Conservation (phyloP, 2,888 invertebrate species). For the Anthophora plumipes region DNA sequence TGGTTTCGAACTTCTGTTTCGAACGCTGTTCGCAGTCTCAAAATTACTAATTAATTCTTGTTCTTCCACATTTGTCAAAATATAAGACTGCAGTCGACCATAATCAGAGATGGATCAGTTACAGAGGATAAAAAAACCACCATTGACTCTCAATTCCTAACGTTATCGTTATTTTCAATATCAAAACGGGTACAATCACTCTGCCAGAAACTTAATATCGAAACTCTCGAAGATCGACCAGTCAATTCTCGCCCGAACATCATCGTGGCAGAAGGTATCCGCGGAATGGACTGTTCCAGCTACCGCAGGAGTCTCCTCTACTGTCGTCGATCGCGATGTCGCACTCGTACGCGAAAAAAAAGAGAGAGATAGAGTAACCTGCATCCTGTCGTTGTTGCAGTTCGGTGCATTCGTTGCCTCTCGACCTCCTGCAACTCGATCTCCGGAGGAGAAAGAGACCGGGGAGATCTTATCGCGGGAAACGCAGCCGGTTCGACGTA, state of each 20-base stretch:
- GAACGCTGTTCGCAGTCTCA: too few relatives aligned
- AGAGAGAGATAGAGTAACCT: slow-evolving; percentile 55
- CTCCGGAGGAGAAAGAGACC: slow-evolving; percentile 67
- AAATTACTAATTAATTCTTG: too few relatives aligned
- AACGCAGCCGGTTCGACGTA: slow-evolving; percentile 73
- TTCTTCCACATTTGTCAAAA: too few relatives aligned
- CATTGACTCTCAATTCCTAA: too few relatives aligned
- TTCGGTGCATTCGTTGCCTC: slow-evolving; percentile 63
- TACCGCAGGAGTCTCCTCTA: slow-evolving; percentile 22
- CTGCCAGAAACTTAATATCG: too few relatives aligned
- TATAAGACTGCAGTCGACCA: too few relatives aligned
- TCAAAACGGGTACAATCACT: too few relatives aligned
- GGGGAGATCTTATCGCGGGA: slow-evolving; percentile 72
- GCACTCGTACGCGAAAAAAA: neutral
- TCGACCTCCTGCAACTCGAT: slow-evolving; percentile 74
- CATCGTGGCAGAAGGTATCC: slow-evolving; percentile 25
- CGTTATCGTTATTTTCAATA: too few relatives aligned
- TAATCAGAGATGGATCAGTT: too few relatives aligned
- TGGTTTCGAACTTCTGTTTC: too few relatives aligned
- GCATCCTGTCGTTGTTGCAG: slow-evolving; percentile 65
- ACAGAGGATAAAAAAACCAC: too few relatives aligned
- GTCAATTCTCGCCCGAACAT: neutral
- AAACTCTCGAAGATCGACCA: neutral
- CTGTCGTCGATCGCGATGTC: slow-evolving; percentile 32
- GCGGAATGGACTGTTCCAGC: slow-evolving; percentile 41